Conservation (phyloP, 2,888 invertebrate species). For the Rhagonycha fulva region DNA sequence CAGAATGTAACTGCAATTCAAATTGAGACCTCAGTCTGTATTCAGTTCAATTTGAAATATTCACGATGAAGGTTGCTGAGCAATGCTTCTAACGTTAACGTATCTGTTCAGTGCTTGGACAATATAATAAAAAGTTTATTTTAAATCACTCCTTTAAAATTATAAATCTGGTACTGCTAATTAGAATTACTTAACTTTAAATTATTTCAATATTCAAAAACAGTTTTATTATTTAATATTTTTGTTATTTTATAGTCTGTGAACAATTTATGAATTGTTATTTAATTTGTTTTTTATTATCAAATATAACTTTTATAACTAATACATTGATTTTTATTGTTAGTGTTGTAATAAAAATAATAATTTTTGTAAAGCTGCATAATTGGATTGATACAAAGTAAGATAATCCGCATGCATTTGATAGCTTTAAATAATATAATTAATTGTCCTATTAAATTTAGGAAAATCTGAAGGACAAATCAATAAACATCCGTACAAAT, state of each 20-base stretch:
- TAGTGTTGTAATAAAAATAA: not conserved
- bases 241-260: not conserved
- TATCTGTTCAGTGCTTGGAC: too few species aligned
- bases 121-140: too few species aligned
- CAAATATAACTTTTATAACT: not conserved
- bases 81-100: too few species aligned
- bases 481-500: constrained; percentile 46
- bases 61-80: too few species aligned
- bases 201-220: not conserved
- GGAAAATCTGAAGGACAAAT: constrained; percentile 45
- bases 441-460: constrained; percentile 45
- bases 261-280: not conserved
- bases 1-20: too few species aligned
- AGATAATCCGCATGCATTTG: constrained; percentile 28
- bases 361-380: not conserved
- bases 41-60: too few species aligned
- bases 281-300: not conserved
- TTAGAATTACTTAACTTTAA: not conserved
- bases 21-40: too few species aligned
- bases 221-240: not conserved
- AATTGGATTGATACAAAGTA: constrained; percentile 8
- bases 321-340: not conserved
- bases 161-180: not conserved
- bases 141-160: not conserved
- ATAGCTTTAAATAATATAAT: constrained; percentile 16